Evolutionary conservation across 2,888 invertebrate species (phyloP), one percentile per base, ranked within the genome.

Genomic region (Ophion slaviceki): DNA sequence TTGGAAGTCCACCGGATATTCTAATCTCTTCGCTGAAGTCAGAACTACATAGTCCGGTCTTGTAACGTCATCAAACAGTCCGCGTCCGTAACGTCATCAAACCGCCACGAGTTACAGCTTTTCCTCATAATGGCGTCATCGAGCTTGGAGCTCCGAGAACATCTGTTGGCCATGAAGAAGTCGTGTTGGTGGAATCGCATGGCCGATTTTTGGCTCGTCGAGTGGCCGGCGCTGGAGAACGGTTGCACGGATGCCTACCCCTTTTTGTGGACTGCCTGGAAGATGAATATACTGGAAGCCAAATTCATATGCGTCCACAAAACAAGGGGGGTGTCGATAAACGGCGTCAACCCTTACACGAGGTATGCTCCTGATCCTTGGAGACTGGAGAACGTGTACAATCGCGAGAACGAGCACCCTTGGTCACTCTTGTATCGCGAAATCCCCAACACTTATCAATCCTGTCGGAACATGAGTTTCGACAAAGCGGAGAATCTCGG

Each of bases 101-200:
- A 8, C 28, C 59, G 59, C 10, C 1, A 67, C 68, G 67, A 47
- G 20, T 36, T 80, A 8, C 24, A 68, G 24, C 1, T 80, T 7
- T 80, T 80, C 28, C 45, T 47, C 11, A 3, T 80, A 6, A 10
- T 45, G 14, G 47, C 32, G 1, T 59, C 67, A n/a, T 68, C 61
- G 8, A 20, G 74, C 3, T 14, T 14, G n/a, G 45, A 80, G 7
- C 32, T 80, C 0, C 11, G 17, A 45, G 6, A 2, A 20, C 8
- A 68, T 5, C 68, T 80, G 32, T 7, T 61, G 24, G 2, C 67
- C 10, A n/a, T 86, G 1, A 87, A 61, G 40, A 84, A 62, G 11
- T 85, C 88, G 14, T 57, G 74, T 8, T 86, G 86, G 80, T 90
- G 89, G 90, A 89, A 89, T 70, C 68, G 83, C 32, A 75, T 45